phyloP scores from a whole-genome alignment of 2,888 invertebrate genomes.

The Choristoneura rosaceana region DNA sequence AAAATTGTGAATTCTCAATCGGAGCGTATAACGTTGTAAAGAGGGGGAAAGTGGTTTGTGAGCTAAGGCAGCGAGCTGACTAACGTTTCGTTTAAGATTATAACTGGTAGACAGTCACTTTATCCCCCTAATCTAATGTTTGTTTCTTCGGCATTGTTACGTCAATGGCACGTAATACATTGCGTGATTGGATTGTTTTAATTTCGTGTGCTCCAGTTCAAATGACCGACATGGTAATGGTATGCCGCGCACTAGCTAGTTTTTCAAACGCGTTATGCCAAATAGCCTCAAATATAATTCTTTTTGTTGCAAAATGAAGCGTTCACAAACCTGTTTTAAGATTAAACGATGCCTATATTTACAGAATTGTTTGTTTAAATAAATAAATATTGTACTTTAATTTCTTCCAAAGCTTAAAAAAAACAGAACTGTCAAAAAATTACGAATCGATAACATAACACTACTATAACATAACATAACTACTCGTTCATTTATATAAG shows the following conservation, averaged over 20 bases:
- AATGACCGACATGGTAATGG: conserved; percentile 5
- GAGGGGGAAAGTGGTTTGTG: conserved; percentile 39
- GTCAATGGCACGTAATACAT: conserved; percentile 22
- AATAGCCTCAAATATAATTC: background rate
- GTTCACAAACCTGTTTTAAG: background rate
- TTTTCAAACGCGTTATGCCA: background rate
- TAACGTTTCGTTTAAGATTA: conserved; percentile 39
- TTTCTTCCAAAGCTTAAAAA: no score
- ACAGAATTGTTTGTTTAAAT: no score
- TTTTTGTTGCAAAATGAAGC: background rate
- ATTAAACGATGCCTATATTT: background rate
- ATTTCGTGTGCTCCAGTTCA: conserved; percentile 23
- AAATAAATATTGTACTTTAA: no score
- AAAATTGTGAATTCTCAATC: conserved; percentile 37
- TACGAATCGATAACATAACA: no score
- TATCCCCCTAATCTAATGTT: conserved; percentile 9
- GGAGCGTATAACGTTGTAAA: conserved; percentile 32
- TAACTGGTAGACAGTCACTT: conserved; percentile 23
- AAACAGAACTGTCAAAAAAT: no score
- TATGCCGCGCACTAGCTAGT: background rate
- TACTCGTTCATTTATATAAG: no score
- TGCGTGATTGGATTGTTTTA: conserved; percentile 14
- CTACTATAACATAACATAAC: no score
- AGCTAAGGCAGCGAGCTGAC: conserved; percentile 21
- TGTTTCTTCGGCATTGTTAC: conserved; percentile 31